These are phyloP conservation scores for Bombycilla garrulus DNA, from an alignment of 2,113 vertebrate species.

Conservation along the genomic window DNA sequence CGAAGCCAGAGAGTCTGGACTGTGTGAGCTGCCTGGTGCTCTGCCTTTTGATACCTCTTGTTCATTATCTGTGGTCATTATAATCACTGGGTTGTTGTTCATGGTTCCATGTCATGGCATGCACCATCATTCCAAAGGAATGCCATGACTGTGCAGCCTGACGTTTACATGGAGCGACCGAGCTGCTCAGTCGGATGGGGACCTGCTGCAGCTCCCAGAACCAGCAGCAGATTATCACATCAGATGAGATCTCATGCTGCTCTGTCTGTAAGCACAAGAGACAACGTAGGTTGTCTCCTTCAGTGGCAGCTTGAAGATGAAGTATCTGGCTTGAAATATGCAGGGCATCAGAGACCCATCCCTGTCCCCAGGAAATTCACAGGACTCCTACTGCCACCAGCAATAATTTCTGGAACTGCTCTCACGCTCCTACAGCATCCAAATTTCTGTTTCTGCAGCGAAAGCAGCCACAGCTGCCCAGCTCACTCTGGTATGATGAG, in stretches of 20 bases:
- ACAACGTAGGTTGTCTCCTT: not conserved
- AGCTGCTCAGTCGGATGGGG: not conserved
- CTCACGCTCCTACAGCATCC: not conserved
- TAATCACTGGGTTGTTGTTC: not conserved
- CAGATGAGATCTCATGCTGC: not conserved
- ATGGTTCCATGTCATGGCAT: not conserved
- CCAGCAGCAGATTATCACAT: not conserved
- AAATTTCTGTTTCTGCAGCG: not conserved
- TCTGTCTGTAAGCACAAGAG: not conserved
- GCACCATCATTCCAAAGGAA: not conserved
- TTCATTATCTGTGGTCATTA: not conserved
- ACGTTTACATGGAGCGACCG: not conserved
- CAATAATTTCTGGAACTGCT: not conserved
- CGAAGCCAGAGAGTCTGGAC: not conserved
- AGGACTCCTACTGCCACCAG: not conserved
- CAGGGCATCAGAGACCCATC: not conserved
- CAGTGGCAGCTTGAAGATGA: not conserved
- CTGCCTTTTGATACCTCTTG: not conserved
- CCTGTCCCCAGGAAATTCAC: not conserved
- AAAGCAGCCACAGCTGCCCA: not conserved
- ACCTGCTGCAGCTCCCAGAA: not conserved
- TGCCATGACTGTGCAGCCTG: not conserved
- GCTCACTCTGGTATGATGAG: accelerated
- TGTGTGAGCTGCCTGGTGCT: not conserved
- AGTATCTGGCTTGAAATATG: not conserved